Evolutionary conservation across 2,113 vertebrate species (phyloP).

Genomic region (Amblyornis subalaris): DNA sequence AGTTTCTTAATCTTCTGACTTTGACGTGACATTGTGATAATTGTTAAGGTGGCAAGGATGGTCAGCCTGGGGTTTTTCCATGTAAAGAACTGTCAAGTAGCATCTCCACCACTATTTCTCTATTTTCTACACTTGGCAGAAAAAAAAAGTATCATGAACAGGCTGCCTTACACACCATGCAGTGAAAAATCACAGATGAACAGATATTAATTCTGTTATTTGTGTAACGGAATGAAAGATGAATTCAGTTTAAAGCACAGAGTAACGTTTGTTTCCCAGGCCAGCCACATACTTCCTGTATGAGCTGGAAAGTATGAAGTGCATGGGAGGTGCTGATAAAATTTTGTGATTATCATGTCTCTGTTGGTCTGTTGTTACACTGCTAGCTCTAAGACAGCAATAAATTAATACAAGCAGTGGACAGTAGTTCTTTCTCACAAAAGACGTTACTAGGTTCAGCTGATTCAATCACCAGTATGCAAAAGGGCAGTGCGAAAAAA

Average conservation of each 20-base stretch:
- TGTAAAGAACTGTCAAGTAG: background rate
- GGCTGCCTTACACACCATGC: background rate
- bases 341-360: background rate
- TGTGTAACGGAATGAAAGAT: background rate
- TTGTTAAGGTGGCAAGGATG: background rate
- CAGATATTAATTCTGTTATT: background rate
- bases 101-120: background rate
- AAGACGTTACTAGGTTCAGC: background rate
- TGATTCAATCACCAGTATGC: background rate
- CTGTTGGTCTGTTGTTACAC: background rate
- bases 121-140: background rate
- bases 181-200: background rate
- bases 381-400: background rate
- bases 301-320: background rate
- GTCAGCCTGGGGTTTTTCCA: background rate
- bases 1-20: background rate
- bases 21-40: background rate
- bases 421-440: background rate
- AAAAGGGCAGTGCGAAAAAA: background rate
- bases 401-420: background rate
- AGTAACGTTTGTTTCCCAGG: background rate
- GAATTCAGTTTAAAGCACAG: background rate
- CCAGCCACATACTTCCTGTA: background rate
- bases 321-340: background rate
- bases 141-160: background rate